A percentile compares a stretch with the other conserved stretches of the same genome.
Conservation (phyloP, 2,797 vertebrate species). For the Enteromius paludinosus region DNA sequence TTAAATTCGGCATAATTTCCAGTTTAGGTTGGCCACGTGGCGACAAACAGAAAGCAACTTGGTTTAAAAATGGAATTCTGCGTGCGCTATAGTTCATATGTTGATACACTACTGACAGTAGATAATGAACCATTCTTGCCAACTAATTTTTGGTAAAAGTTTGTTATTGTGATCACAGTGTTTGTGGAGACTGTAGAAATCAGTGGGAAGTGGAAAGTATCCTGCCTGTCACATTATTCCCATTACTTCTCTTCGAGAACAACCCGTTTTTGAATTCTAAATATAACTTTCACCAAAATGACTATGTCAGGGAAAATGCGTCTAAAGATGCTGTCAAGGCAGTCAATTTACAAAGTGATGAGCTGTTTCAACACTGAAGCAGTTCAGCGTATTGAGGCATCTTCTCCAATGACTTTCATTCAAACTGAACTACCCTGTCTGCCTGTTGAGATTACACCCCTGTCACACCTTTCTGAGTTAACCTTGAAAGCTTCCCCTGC, state of each 20-base stretch:
- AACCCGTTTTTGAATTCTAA: not conserved
- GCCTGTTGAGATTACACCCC: not conserved
- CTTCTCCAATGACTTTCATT: not conserved
- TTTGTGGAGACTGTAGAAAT: not conserved
- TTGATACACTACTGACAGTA: not conserved
- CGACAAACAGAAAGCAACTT: not conserved
- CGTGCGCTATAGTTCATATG: not conserved
- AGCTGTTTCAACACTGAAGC: not conserved
- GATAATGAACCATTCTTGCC: not conserved
- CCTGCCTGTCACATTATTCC: not conserved
- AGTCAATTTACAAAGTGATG: constrained; percentile 11
- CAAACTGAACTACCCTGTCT: not conserved
- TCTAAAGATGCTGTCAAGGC: not conserved
- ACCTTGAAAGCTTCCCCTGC: not conserved
- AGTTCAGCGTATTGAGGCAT: not conserved
- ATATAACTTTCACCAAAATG: not conserved
- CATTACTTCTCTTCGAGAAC: not conserved
- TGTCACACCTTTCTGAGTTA: constrained; percentile 11
- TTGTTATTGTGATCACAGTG: not conserved
- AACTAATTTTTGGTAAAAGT: too few relatives aligned
- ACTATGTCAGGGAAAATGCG: not conserved
- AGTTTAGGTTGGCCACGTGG: not conserved
- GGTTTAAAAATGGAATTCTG: not conserved
- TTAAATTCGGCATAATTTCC: not conserved
- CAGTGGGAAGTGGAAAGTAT: not conserved